Evolutionary conservation across 2,888 invertebrate genomes (phyloP), one percentile per base, ranked within the genome.

Genomic region (Caenorhabditis sp.): DNA sequence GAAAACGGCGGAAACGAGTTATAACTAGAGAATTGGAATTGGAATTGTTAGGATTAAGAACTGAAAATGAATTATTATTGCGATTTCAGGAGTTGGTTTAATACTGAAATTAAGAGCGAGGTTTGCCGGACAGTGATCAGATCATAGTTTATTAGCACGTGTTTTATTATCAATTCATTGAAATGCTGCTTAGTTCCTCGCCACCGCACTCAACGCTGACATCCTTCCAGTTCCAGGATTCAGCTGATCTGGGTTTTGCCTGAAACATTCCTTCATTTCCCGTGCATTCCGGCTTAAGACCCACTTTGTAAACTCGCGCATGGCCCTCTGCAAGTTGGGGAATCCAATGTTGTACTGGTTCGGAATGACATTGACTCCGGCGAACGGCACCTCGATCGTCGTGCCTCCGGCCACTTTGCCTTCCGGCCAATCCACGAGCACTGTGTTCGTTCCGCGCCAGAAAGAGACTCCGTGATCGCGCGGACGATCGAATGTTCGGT

Each of bases 381-480:
- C 76, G 45, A 82, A 82, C 2, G 86, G 86, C 22, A 86, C 85
- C 27, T 86, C 86, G 55, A 72, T 78, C 4, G 86, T 85, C 8
- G 83, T 74, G 1, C 82, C 85, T 9, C 76, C 74, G n/a, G 80
- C 77, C 45, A 85, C 46, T 70, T 86, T 86, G 43, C 84, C 86
- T 77, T 86, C 85, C 17, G 85, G 85, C 86, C 86, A 86, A 50
- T 86, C 78, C 58, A 86, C 85, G 15, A 85, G 70, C 2, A 79
- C 66, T n/a, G 85, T 84, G 46, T 86, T 79, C 0, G 86, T 85
- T 24, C 85, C 85, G 15, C 86, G 81, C 78, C 79, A 86, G 81
- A 86, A 84, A 2, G 85, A 85, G 22, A 86, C 83, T 27, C 86
- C 86, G 59, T 86, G 85, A 46, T 86, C 86, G 3, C 85, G 58